phyloP scores from a whole-genome alignment of 30 jellyfish, hydroid and myxozoan genomes.

The Rhopilema esculentum region DNA sequence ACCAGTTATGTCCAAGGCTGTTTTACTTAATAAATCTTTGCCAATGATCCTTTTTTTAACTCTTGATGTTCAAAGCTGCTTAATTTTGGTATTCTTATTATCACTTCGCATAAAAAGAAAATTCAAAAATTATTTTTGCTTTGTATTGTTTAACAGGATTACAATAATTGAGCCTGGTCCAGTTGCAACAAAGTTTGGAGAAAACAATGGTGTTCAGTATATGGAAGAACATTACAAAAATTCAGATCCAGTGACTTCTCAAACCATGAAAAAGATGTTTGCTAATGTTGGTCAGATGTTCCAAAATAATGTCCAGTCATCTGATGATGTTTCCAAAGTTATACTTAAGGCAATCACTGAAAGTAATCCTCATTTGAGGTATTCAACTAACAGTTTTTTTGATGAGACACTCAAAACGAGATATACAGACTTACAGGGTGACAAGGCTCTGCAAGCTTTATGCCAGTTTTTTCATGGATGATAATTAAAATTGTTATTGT shows the following conservation, averaged over 20 bases:
- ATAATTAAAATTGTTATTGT: neutral
- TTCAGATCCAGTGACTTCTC: neutral
- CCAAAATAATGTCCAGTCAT: neutral
- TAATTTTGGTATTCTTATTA: no score
- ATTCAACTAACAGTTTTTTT: neutral
- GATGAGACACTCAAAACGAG: neutral
- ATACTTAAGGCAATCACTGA: conserved; percentile 13
- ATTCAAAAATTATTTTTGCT: no score
- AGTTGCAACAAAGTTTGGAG: conserved; percentile 39
- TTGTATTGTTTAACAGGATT: conserved; percentile 17
- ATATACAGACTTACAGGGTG: conserved; percentile 2
- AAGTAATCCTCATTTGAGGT: conserved; percentile 16
- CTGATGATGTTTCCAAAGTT: conserved; percentile 19
- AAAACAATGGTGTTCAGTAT: neutral
- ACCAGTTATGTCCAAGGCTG: no score
- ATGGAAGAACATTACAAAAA: neutral
- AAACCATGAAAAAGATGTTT: neutral
- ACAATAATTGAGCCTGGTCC: conserved; percentile 57
- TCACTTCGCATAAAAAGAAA: no score
- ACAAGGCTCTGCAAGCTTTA: neutral
- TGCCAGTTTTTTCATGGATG: neutral
- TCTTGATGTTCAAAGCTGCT: no score
- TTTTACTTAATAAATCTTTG: no score
- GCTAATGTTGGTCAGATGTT: neutral
- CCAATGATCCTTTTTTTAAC: no score